Evolutionary conservation across 2,113 vertebrate genomes (phyloP).

Genomic region (Austrofundulus limnaeus): DNA sequence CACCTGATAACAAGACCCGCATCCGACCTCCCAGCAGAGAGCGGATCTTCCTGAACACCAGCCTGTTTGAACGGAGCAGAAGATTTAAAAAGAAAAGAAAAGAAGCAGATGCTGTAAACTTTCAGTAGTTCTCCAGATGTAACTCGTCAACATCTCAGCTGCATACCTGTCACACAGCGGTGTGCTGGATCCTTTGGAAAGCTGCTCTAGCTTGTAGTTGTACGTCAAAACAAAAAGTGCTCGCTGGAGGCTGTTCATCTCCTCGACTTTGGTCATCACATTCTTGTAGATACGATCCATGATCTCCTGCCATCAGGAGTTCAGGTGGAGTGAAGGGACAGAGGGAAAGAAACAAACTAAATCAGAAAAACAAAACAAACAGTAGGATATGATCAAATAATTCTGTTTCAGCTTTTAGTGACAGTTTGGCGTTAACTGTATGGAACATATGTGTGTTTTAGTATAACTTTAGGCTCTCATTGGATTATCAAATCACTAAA

Average conservation of each 20-base stretch:
- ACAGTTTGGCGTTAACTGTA: neutral
- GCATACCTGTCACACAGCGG: slow-evolving; percentile 90
- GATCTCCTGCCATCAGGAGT: slow-evolving; percentile 83
- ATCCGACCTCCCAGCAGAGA: slow-evolving; percentile 88
- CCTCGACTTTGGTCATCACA: slow-evolving; percentile 91
- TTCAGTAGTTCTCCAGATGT: no score
- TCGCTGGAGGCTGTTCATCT: slow-evolving; percentile 87
- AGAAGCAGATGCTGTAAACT: neutral
- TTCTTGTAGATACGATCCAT: slow-evolving; percentile 98
- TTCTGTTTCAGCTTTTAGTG: neutral
- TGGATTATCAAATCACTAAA: no score
- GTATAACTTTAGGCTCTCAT: no score
- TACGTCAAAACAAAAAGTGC: slow-evolving; percentile 92
- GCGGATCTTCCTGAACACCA: slow-evolving; percentile 91
- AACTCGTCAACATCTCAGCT: neutral
- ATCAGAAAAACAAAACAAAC: no score
- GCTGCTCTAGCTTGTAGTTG: slow-evolving; percentile 97
- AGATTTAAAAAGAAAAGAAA: neutral
- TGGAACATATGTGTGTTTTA: no score
- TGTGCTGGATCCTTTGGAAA: slow-evolving; percentile 85
- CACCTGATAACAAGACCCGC: slow-evolving; percentile 88
- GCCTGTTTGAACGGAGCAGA: slow-evolving; percentile 66
- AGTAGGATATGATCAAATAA: no score
- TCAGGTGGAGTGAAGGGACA: neutral
- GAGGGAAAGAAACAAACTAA: neutral